A percentile compares a stretch with the other conserved stretches of the same genome.
Evolutionary conservation across 2,113 vertebrate genomes (phyloP).

Genomic region (Lamprologus speciosus): DNA sequence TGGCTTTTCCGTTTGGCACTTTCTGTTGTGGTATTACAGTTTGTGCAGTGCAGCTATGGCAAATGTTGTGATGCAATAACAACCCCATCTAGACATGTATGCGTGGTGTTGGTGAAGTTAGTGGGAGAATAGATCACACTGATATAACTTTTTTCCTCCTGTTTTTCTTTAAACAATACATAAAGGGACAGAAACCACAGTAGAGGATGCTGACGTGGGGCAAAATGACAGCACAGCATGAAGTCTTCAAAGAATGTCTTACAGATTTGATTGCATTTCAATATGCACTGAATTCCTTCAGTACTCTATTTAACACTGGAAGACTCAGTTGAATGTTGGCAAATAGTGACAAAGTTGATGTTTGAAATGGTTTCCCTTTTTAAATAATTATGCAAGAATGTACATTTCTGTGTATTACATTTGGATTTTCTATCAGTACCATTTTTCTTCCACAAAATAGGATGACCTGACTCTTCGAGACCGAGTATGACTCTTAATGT

Average conservation of each 20-base stretch:
- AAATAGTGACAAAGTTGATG: background rate
- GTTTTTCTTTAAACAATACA: conserved; percentile 5
- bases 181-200: conserved; percentile 40
- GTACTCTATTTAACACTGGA: background rate
- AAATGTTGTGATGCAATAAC: conserved; percentile 16
- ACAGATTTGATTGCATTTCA: conserved; percentile 58
- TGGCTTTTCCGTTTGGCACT: background rate
- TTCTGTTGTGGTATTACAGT: conserved; percentile 23
- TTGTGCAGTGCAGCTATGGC: conserved; percentile 10
- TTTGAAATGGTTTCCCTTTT: background rate
- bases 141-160: background rate
- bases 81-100: conserved; percentile 10
- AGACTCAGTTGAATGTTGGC: conserved; percentile 18
- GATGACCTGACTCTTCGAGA: background rate
- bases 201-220: conserved; percentile 25
- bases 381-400: background rate
- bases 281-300: conserved; percentile 34
- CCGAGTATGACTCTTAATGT: conserved; percentile 49
- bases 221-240: conserved; percentile 50
- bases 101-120: conserved; percentile 16
- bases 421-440: background rate
- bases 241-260: conserved; percentile 41
- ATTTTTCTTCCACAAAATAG: background rate
- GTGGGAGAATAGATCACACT: conserved; percentile 17
- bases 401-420: background rate